Evolutionary conservation across 2,797 vertebrate genomes (phyloP).

Genomic region (Phrynocephalus guinanensis): DNA sequence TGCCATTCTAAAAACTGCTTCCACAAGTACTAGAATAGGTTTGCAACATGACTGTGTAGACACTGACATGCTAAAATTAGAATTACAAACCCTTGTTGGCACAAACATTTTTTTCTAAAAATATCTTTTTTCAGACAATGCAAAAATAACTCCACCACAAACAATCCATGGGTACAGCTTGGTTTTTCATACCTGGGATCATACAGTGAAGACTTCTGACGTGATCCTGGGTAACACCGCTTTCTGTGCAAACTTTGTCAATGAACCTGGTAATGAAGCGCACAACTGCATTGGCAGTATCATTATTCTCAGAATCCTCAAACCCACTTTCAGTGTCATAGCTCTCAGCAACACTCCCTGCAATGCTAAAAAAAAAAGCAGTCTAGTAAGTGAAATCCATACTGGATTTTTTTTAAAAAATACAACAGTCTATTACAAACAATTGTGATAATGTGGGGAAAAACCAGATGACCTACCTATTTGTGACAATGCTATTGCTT

Average conservation of each 20-base stretch:
- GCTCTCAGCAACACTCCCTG: constrained; percentile 97
- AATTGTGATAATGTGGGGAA: background rate
- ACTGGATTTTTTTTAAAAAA: background rate
- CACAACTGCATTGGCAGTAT: constrained; percentile 92
- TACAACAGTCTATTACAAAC: background rate
- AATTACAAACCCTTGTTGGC: constrained; percentile 22
- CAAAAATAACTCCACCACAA: background rate
- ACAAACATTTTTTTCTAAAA: background rate
- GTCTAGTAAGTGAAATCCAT: background rate
- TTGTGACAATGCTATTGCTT: constrained; percentile 97
- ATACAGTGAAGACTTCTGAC: constrained; percentile 98
- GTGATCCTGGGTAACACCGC: constrained; percentile 96
- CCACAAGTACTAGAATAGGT: background rate
- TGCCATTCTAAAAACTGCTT: constrained; percentile 36
- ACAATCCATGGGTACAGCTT: background rate
- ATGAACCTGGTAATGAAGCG: constrained; percentile 96
- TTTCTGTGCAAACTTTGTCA: constrained; percentile 98
- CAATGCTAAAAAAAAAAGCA: constrained; percentile 83
- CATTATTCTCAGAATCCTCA: constrained; percentile 95
- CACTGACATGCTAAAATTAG: constrained; percentile 34
- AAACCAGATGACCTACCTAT: constrained; percentile 82
- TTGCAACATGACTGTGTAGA: constrained; percentile 15
- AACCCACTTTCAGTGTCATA: constrained; percentile 98
- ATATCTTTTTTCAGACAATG: constrained; percentile 5
- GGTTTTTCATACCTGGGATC: constrained; percentile 90